A percentile compares a stretch with the other conserved stretches of the same genome.
Evolutionary conservation across 2,888 invertebrate genomes (phyloP).

Genomic region (Drosophila percnosoma): DNA sequence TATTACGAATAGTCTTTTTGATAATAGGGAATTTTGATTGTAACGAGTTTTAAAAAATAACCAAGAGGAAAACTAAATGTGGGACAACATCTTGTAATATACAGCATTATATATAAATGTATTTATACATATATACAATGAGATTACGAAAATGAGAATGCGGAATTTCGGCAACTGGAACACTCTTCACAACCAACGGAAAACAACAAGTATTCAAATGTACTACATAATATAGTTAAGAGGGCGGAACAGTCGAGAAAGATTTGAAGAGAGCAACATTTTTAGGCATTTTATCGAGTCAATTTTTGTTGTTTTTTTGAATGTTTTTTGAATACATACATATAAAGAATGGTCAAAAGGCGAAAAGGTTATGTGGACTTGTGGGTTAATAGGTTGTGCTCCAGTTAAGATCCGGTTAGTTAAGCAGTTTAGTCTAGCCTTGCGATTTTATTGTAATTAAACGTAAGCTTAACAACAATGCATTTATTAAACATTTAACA

Average conservation of each 20-base stretch:
- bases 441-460: conserved; percentile 71
- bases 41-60: conserved; percentile 49
- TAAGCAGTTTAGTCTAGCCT: conserved; percentile 45
- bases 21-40: conserved; percentile 59
- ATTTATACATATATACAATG: conserved; percentile 1
- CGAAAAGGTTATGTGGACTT: conserved; percentile 14
- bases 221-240: conserved; percentile 2
- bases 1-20: conserved; percentile 64
- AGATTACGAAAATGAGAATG: neutral
- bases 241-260: neutral
- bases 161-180: neutral
- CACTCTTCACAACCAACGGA: conserved; percentile 3
- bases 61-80: conserved; percentile 38
- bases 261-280: conserved; percentile 7
- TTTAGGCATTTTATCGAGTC: conserved; percentile 41
- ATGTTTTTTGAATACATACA: conserved; percentile 1
- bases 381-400: conserved; percentile 48
- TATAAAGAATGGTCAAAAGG: conserved; percentile 1
- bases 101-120: conserved; percentile 40
- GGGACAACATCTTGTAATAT: conserved; percentile 56
- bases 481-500: conserved; percentile 68
- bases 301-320: conserved; percentile 31
- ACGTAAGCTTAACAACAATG: conserved; percentile 75
- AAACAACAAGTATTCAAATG: conserved; percentile 4
- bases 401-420: conserved; percentile 39